A percentile compares a stretch with the other conserved stretches of the same genome.
phyloP scores from a whole-genome alignment of 2,888 invertebrate genomes.

The Agrotis exclamationis region DNA sequence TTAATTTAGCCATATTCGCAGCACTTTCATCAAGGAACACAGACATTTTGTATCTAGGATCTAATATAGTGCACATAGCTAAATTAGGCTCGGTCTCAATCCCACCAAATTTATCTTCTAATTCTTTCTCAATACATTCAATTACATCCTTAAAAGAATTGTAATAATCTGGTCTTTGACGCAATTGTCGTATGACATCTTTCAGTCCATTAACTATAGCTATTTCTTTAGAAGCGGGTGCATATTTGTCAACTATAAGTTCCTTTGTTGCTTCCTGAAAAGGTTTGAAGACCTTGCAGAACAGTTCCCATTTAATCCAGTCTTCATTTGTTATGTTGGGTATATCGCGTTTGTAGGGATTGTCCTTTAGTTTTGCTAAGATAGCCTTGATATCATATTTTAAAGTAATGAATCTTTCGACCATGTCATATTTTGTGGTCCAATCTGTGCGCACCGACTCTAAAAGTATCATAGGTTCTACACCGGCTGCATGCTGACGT shows the following conservation, averaged over 20 bases:
- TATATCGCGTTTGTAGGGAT: neutral
- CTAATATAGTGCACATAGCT: slow-evolving; percentile 28
- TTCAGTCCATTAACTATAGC: slow-evolving; percentile 24
- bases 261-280: slow-evolving; percentile 27
- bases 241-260: slow-evolving; percentile 15
- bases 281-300: slow-evolving; percentile 33
- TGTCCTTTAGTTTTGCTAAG: neutral
- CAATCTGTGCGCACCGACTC: slow-evolving; percentile 1
- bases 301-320: slow-evolving; percentile 13
- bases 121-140: neutral
- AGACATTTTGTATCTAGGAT: slow-evolving; percentile 35
- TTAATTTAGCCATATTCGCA: slow-evolving; percentile 11
- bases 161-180: neutral
- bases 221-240: slow-evolving; percentile 11
- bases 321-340: neutral
- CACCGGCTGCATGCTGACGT: slow-evolving; percentile 2
- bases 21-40: slow-evolving; percentile 17
- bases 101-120: neutral
- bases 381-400: neutral
- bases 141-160: neutral
- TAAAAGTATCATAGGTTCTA: slow-evolving; percentile 15
- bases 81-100: slow-evolving; percentile 17
- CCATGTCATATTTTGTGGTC: slow-evolving; percentile 31
- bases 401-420: slow-evolving; percentile 25
- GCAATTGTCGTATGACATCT: slow-evolving; percentile 7